Percentiles rank a stretch among this genome's conserved stretches.
These are phyloP conservation scores for Setophaga coronata DNA, from an alignment of 2,113 vertebrate species.

Conservation along the genomic window DNA sequence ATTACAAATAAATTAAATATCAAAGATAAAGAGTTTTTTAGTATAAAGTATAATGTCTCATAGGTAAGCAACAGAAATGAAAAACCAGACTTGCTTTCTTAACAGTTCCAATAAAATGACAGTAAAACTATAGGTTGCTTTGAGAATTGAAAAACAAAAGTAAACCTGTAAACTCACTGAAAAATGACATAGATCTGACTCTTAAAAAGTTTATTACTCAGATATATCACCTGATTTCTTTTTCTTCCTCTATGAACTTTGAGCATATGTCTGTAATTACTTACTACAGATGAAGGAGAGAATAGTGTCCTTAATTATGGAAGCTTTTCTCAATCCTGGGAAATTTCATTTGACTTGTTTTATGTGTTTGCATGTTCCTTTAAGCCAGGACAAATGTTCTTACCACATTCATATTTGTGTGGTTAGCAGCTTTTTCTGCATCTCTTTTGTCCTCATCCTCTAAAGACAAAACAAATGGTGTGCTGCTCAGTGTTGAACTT, in stretches of 20 bases:
- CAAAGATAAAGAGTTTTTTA: background rate
- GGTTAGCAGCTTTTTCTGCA: constrained; percentile 27
- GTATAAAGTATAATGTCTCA: background rate
- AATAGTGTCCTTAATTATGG: background rate
- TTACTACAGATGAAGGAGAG: background rate
- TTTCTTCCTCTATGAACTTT: background rate
- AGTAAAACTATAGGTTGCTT: background rate
- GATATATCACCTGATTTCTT: background rate
- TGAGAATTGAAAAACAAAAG: background rate
- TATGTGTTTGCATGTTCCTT: background rate
- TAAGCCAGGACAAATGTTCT: constrained; percentile 3
- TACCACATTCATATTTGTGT: background rate
- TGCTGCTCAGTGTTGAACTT: constrained; percentile 12
- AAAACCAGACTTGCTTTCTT: background rate
- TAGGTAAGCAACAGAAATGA: background rate
- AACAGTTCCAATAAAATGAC: background rate
- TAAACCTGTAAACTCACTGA: background rate
- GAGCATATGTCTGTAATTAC: background rate
- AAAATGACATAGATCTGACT: background rate
- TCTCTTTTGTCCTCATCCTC: background rate
- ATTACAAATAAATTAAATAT: background rate
- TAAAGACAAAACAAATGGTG: constrained; percentile 52
- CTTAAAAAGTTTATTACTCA: background rate
- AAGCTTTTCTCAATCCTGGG: background rate
- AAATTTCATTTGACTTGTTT: constrained; percentile 22